phyloP scores from a whole-genome alignment of 1,140 invertebrate genomes.

The Andricus grossulariae region DNA sequence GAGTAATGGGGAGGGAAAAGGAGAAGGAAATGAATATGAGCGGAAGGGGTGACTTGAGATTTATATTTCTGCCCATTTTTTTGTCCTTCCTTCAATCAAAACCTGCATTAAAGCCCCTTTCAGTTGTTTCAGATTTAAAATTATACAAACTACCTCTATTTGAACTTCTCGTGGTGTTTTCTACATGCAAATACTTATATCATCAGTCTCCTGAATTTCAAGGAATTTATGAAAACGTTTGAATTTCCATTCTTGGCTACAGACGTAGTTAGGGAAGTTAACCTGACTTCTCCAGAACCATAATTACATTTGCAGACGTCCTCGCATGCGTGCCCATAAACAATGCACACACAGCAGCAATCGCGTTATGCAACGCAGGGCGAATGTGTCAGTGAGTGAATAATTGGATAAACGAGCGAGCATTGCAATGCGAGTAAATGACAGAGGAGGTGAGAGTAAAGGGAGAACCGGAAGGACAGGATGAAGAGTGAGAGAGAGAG shows the following conservation, averaged over 20 bases:
- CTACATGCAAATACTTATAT: too few species aligned
- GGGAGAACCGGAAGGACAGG: conserved; percentile 19
- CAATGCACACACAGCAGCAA: conserved; percentile 19
- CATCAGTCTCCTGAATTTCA: neutral
- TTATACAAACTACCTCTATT: too few species aligned
- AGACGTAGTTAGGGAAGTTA: neutral
- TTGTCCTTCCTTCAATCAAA: too few species aligned
- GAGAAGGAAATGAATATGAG: too few species aligned
- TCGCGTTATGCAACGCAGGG: neutral
- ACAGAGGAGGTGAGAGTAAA: conserved; percentile 20
- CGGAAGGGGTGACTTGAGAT: too few species aligned
- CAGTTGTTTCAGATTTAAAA: too few species aligned
- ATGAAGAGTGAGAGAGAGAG: conserved; percentile 8
- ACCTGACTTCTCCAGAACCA: conserved; percentile 28
- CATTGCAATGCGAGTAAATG: conserved; percentile 27
- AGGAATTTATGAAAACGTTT: neutral
- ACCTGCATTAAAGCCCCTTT: too few species aligned
- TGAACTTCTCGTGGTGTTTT: too few species aligned
- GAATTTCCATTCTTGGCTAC: neutral
- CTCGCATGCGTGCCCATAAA: conserved; percentile 29
- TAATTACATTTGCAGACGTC: conserved; percentile 27
- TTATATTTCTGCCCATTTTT: too few species aligned
- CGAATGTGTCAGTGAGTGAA: conserved; percentile 22
- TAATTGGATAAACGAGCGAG: conserved; percentile 27
- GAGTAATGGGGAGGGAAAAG: too few species aligned